Conservation (phyloP, 1,140 invertebrate genomes). For the Solenopsis invicta region DNA sequence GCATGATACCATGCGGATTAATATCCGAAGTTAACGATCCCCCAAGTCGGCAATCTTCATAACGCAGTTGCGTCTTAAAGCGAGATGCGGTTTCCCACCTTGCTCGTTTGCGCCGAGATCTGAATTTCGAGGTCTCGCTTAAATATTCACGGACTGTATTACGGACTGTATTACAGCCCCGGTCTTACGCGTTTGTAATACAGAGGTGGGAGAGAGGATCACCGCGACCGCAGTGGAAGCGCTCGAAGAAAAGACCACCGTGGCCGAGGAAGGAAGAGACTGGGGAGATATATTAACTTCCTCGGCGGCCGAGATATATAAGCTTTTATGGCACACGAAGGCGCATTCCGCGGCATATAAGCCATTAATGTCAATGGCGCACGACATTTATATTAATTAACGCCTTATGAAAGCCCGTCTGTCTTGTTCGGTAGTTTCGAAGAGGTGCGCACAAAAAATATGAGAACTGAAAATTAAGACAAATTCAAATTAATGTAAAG, state of each 20-base stretch:
- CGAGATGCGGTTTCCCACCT: constrained; percentile 7
- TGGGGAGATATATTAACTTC: constrained; percentile 43
- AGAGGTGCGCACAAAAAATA: not conserved
- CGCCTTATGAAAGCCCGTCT: too few relatives aligned
- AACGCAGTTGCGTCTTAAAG: constrained; percentile 19
- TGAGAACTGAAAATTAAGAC: not conserved
- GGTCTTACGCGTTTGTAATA: constrained; percentile 28
- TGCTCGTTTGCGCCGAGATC: constrained; percentile 7
- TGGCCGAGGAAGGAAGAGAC: constrained; percentile 16
- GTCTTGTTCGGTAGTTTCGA: not conserved
- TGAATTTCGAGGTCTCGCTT: constrained; percentile 48
- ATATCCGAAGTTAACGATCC: constrained; percentile 23
- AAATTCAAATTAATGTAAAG: not conserved
- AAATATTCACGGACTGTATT: constrained; percentile 62
- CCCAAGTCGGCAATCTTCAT: not conserved
- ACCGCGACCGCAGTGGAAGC: not conserved
- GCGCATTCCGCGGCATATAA: constrained; percentile 16
- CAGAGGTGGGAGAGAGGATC: not conserved
- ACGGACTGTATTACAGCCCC: constrained; percentile 8
- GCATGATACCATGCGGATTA: not conserved
- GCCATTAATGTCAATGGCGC: constrained; percentile 25
- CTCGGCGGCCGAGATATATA: constrained; percentile 6
- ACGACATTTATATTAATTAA: constrained; percentile 39
- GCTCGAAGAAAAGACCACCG: constrained; percentile 10
- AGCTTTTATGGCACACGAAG: constrained; percentile 29